Percentiles rank a stretch among this genome's conserved stretches.
These are phyloP conservation scores for Archilochus colubris DNA, from an alignment of 2,113 vertebrate genomes.

Conservation along the genomic window DNA sequence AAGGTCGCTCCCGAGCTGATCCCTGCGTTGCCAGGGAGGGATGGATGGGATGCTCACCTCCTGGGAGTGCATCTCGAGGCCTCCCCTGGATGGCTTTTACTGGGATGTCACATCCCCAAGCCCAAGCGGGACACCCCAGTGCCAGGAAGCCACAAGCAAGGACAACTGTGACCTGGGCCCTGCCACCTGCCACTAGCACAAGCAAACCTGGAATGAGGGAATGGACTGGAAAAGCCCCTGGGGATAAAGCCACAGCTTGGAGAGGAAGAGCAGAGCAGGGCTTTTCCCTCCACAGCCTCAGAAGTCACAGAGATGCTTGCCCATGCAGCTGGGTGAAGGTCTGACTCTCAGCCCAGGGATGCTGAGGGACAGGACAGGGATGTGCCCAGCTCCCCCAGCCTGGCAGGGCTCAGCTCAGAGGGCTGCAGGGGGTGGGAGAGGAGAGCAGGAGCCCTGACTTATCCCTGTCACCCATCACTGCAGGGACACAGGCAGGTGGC, in stretches of 20 bases:
- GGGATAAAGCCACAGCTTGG: neutral
- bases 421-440: neutral
- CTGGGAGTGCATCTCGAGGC: neutral
- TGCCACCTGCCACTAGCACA: rapidly evolving
- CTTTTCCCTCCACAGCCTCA: neutral
- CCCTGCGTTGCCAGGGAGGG: neutral
- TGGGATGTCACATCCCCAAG: neutral
- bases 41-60: neutral
- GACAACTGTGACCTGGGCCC: rapidly evolving
- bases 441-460: neutral
- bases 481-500: neutral
- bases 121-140: rapidly evolving
- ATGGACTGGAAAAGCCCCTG: neutral
- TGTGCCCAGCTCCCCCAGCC: neutral
- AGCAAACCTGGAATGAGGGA: neutral
- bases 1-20: neutral
- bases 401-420: neutral
- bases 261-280: neutral
- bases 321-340: rapidly evolving
- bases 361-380: neutral
- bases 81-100: neutral
- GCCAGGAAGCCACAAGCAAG: neutral
- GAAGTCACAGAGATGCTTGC: rapidly evolving
- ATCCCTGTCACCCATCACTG: rapidly evolving
- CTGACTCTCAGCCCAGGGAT: rapidly evolving